Evolutionary conservation across 2,113 vertebrate species (phyloP).

Genomic region (Desmodus rotundus): DNA sequence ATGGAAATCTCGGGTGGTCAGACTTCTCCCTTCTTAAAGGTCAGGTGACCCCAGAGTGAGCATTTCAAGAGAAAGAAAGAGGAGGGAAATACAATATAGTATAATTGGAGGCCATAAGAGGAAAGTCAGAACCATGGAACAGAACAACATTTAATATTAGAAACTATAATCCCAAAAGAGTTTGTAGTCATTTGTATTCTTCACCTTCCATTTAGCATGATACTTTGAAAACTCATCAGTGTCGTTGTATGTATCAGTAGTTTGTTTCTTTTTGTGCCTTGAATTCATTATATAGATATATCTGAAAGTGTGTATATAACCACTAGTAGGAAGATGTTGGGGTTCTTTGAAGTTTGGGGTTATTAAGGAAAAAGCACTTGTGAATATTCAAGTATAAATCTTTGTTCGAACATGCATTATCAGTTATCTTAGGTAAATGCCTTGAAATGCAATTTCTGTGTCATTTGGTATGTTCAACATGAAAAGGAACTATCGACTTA

Average conservation of each 20-base stretch:
- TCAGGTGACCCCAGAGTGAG: background rate
- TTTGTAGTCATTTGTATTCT: background rate
- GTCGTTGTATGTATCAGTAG: background rate
- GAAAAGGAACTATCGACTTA: background rate
- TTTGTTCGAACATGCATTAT: background rate
- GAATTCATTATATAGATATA: background rate
- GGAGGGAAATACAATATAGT: background rate
- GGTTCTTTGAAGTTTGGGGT: background rate
- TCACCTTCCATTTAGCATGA: background rate
- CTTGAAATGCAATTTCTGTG: background rate
- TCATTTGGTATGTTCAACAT: background rate
- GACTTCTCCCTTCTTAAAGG: background rate
- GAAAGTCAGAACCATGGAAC: background rate
- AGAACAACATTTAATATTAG: background rate
- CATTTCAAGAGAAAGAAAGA: background rate
- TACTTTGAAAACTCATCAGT: background rate
- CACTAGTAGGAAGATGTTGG: background rate
- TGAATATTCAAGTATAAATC: background rate
- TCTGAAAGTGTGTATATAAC: background rate
- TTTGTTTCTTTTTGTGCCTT: background rate
- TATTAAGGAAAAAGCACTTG: background rate
- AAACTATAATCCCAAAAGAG: background rate
- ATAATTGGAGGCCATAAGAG: background rate
- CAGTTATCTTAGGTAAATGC: background rate
- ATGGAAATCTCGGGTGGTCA: background rate